phyloP scores from a whole-genome alignment of 2,113 vertebrate species.

The Siniperca knerii region DNA sequence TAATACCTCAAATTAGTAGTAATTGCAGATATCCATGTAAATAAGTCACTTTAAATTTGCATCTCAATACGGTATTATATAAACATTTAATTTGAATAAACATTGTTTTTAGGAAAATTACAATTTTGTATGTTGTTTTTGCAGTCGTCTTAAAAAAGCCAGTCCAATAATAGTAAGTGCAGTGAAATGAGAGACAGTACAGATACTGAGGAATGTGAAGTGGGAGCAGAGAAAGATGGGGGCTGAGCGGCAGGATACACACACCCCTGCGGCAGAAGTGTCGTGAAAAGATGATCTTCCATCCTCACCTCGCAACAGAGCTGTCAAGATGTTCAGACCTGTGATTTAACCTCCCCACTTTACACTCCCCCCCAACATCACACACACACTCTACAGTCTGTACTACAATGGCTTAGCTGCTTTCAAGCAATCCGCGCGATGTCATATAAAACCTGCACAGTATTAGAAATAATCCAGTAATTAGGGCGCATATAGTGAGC shows the following conservation, averaged over 20 bases:
- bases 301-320: constrained; percentile 74
- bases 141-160: background rate
- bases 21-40: background rate
- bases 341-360: constrained; percentile 69
- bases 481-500: constrained; percentile 25
- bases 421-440: constrained; percentile 40
- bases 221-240: constrained; percentile 15
- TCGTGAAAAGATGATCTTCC: constrained; percentile 71
- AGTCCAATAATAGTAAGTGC: constrained; percentile 21
- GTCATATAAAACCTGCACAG: constrained; percentile 47
- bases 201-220: constrained; percentile 38
- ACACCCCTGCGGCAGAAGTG: constrained; percentile 69
- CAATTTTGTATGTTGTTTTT: background rate
- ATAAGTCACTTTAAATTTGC: background rate
- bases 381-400: background rate
- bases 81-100: background rate
- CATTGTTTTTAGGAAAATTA: background rate
- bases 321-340: constrained; percentile 75
- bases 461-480: constrained; percentile 63
- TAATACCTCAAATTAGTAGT: background rate
- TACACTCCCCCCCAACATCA: background rate
- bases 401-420: constrained; percentile 40
- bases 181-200: constrained; percentile 5
- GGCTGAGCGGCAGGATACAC: constrained; percentile 56
- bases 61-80: background rate